Evolutionary conservation across 2,797 vertebrate genomes (phyloP), one percentile per base, ranked within the genome.

Genomic region (Iguana delicatissima): DNA sequence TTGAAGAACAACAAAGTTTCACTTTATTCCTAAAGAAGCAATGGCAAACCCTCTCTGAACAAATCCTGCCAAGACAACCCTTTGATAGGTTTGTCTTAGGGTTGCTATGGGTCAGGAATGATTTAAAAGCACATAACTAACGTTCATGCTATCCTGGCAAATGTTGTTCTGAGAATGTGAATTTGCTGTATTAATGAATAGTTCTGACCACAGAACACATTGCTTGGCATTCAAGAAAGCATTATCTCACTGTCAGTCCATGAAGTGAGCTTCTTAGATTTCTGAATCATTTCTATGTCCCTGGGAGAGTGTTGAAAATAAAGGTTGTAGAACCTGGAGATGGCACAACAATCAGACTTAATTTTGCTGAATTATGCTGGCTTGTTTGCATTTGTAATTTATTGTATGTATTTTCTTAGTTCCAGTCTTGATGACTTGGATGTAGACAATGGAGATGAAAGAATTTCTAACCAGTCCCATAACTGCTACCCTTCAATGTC

Each of bases 401-500:
- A 0, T 91, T 91, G 8, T 94, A 18, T 94, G 22, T 55, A 91
- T 87, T 7, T 84, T 55, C 35, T 91, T 89, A 98, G 98, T 94
- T 98, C 98, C 55, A 99, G 98, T 93, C 97, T 99, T 0, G 99
- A 99, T 92, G 98, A 98, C 93, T 96, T 99, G 96, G 98, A 99
- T 91, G 95, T 98, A 13, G 98, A 99, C 92, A 98, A 96, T 0
- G 97, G 98, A 93, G 98, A 97, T 29, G 97, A 97, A 86, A 87
- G 80, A 3, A 95, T 95, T 64, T 95, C 91, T 0, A 95, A 97
- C 38, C 97, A 94, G 94, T 94, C 96, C 6, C 94, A 74, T 22
- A 6, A 72, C 59, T 96, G 87, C 89, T 97, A 91, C 50, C 83
- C 94, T 64, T 94, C 95, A 0, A 93, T 88, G 7, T 96, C 97